These are phyloP conservation scores for Platypus cylindrus DNA, from an alignment of 2,888 invertebrate genomes.

Conservation along the genomic window DNA sequence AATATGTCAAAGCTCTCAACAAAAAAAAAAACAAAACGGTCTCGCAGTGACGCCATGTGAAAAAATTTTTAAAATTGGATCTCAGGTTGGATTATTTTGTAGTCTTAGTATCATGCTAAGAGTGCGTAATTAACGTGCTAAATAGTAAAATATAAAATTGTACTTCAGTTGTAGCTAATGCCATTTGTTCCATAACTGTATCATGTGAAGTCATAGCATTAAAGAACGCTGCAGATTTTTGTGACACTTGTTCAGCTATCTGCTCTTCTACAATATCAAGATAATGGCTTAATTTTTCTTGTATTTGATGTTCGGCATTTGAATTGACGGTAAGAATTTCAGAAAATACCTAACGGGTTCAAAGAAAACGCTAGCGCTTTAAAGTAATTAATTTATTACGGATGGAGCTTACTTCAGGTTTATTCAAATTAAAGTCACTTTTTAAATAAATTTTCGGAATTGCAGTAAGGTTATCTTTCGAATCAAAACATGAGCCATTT, in stretches of 20 bases:
- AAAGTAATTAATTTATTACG: background rate
- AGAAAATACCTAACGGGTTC: conserved; percentile 8
- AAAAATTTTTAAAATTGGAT: no score
- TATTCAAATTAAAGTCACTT: conserved; percentile 64
- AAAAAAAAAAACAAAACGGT: no score
- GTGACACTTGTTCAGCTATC: conserved; percentile 85
- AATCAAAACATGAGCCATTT: conserved; percentile 24
- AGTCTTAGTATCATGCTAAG: no score
- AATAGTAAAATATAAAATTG: background rate
- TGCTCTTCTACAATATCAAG: conserved; percentile 90
- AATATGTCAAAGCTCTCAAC: no score
- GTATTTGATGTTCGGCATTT: conserved; percentile 51
- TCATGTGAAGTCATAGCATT: conserved; percentile 98
- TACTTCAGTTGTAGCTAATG: conserved; percentile 66
- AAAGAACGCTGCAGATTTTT: conserved; percentile 94
- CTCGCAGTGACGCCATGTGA: no score
- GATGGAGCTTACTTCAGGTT: conserved; percentile 53
- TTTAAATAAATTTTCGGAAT: conserved; percentile 80
- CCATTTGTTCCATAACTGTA: conserved; percentile 90
- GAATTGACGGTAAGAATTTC: conserved; percentile 11
- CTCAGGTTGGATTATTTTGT: no score
- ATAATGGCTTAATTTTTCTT: conserved; percentile 87
- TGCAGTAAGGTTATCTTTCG: conserved; percentile 41
- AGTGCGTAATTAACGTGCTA: no score
- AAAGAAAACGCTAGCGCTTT: background rate